These are phyloP conservation scores for Nylanderia fulva DNA, from an alignment of 1,140 invertebrate genomes.

Conservation along the genomic window DNA sequence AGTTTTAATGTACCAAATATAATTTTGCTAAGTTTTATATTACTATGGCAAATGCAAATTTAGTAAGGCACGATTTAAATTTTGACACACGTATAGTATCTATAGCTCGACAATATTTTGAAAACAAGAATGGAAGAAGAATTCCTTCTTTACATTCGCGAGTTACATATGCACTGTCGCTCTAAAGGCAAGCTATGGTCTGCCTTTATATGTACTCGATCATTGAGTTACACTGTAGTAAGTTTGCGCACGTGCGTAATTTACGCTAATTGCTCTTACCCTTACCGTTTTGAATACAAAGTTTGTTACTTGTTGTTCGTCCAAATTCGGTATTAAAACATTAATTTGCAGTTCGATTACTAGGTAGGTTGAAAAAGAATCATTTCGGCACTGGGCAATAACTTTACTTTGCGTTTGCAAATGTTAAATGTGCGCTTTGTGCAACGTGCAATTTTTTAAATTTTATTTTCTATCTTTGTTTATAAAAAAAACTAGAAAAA, in stretches of 20 bases:
- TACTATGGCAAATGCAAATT: not conserved
- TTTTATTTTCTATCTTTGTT: not conserved
- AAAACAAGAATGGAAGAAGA: not conserved
- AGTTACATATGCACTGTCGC: conserved; percentile 27
- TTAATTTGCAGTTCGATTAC: conserved; percentile 36
- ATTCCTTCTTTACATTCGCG: not conserved
- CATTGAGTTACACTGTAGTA: conserved; percentile 46
- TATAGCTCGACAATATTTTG: not conserved
- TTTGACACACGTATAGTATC: not conserved
- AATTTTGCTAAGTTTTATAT: not conserved
- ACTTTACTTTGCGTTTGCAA: conserved; percentile 42
- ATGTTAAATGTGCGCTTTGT: conserved; percentile 30
- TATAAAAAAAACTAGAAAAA: not conserved
- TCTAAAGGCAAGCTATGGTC: not conserved
- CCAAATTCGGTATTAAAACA: conserved; percentile 39
- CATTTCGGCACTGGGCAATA: conserved; percentile 33
- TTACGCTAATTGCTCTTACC: conserved; percentile 47
- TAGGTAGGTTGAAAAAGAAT: not conserved
- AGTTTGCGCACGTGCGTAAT: conserved; percentile 35
- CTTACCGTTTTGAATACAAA: conserved; percentile 40
- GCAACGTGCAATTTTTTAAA: too few relatives aligned
- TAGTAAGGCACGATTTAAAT: not conserved
- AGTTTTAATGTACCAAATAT: not conserved
- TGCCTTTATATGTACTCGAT: conserved; percentile 45
- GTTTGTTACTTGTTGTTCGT: conserved; percentile 34